Percentiles rank a stretch among this genome's conserved stretches.
Conservation (phyloP, 1,140 invertebrate species). For the Drosophila saltans region DNA sequence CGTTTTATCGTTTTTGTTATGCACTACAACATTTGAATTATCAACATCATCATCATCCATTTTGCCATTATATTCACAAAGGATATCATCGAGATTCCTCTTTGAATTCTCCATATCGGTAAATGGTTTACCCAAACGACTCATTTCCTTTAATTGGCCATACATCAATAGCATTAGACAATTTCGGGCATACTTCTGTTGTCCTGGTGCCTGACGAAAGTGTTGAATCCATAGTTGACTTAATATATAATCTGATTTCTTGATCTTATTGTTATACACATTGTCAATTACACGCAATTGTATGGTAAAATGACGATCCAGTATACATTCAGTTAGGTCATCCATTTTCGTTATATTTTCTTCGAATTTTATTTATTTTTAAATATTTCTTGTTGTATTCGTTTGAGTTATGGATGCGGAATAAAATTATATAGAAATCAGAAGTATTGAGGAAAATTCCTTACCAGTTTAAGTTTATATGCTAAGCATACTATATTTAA, state of each 20-base stretch:
- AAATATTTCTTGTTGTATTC: not conserved
- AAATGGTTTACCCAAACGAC: slow-evolving; percentile 51
- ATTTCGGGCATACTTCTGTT: slow-evolving; percentile 59
- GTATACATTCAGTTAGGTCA: slow-evolving; percentile 32
- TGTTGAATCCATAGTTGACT: slow-evolving; percentile 43
- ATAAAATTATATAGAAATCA: too few species aligned
- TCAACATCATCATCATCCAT: not conserved
- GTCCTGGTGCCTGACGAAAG: slow-evolving; percentile 18
- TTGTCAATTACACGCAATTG: slow-evolving; percentile 42
- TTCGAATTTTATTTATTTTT: too few species aligned
- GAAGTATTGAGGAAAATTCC: not conserved
- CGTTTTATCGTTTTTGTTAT: not conserved
- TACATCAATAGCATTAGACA: slow-evolving; percentile 61
- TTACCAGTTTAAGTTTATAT: not conserved
- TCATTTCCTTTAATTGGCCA: slow-evolving; percentile 38
- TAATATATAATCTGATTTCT: slow-evolving; percentile 20
- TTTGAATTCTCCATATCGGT: slow-evolving; percentile 22
- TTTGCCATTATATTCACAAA: slow-evolving; percentile 36
- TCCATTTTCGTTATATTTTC: slow-evolving; percentile 26
- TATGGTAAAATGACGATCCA: slow-evolving; percentile 51
- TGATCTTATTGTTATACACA: slow-evolving; percentile 20
- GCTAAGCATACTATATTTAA: not conserved
- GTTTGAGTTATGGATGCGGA: not conserved
- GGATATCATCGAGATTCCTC: slow-evolving; percentile 37
- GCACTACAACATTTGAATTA: too few species aligned